These are phyloP conservation scores for Drosophila peninsularis DNA, from an alignment of 2,888 invertebrate species.

Conservation along the genomic window DNA sequence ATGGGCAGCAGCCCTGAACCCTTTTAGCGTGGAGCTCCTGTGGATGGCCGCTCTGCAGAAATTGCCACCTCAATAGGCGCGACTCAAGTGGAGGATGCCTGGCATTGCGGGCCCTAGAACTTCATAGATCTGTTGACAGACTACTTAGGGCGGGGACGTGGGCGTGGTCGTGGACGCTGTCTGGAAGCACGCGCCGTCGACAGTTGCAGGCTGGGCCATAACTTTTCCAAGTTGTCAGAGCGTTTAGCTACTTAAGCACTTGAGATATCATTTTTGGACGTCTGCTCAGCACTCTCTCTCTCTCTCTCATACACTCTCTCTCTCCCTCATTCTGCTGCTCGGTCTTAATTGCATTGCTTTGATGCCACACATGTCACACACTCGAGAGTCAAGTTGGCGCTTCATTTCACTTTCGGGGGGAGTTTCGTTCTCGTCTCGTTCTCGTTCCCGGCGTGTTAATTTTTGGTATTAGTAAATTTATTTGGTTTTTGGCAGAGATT, in stretches of 20 bases:
- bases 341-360: conserved; percentile 76
- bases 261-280: conserved; percentile 65
- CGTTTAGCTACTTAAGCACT: conserved; percentile 79
- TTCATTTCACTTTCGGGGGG: conserved; percentile 56
- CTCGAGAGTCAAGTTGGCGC: conserved; percentile 73
- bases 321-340: background rate
- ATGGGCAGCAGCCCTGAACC: conserved; percentile 65
- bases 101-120: background rate
- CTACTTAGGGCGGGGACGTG: conserved; percentile 58
- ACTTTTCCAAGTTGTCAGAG: conserved; percentile 75
- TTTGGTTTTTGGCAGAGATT: conserved; percentile 80
- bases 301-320: background rate
- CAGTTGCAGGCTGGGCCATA: conserved; percentile 71
- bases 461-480: conserved; percentile 76
- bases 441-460: conserved; percentile 47
- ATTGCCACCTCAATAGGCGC: conserved; percentile 41
- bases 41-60: conserved; percentile 14
- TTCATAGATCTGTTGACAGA: conserved; percentile 72
- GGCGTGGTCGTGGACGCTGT: conserved; percentile 34
- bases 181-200: conserved; percentile 67
- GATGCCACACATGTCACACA: conserved; percentile 72
- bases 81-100: conserved; percentile 60
- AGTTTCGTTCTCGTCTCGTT: conserved; percentile 9
- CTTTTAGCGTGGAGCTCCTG: conserved; percentile 55
- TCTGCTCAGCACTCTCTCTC: conserved; percentile 10